Percentiles rank a stretch among this genome's conserved stretches.
phyloP scores from a whole-genome alignment of 2,888 invertebrate genomes.

The Enchytraeus crypticus region DNA sequence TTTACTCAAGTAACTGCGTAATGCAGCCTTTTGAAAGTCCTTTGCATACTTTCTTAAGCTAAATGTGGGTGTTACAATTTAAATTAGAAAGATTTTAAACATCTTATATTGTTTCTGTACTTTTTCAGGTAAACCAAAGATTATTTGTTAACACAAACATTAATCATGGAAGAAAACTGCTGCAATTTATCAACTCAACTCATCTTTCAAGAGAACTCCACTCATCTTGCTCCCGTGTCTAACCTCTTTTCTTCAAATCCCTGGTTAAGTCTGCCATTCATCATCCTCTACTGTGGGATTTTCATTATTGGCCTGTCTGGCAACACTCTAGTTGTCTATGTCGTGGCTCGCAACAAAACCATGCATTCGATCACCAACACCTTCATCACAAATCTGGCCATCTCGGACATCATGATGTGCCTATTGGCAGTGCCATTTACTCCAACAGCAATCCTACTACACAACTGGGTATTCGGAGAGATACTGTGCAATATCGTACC shows the following conservation, averaged over 20 bases:
- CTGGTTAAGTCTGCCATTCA: constrained; percentile 1
- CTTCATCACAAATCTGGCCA: constrained; percentile 89
- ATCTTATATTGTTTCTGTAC: too few species aligned
- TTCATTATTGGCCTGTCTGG: constrained; percentile 67
- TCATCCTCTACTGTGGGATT: constrained; percentile 59
- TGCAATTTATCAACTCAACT: too few species aligned
- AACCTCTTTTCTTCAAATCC: not conserved
- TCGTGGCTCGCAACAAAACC: constrained; percentile 70
- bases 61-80: too few species aligned
- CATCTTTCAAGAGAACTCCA: too few species aligned
- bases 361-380: constrained; percentile 98
- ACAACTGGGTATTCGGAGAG: constrained; percentile 83
- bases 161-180: too few species aligned
- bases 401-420: constrained; percentile 87
- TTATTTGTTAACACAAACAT: too few species aligned
- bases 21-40: too few species aligned
- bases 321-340: constrained; percentile 71
- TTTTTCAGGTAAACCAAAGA: too few species aligned
- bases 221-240: too few species aligned
- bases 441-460: constrained; percentile 82
- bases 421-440: constrained; percentile 91
- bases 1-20: too few species aligned
- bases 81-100: too few species aligned
- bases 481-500: constrained; percentile 84
- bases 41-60: too few species aligned